A percentile compares a stretch with the other conserved stretches of the same genome.
These are phyloP conservation scores for Diarsia rubi DNA, from an alignment of 2,888 invertebrate species.

Conservation along the genomic window DNA sequence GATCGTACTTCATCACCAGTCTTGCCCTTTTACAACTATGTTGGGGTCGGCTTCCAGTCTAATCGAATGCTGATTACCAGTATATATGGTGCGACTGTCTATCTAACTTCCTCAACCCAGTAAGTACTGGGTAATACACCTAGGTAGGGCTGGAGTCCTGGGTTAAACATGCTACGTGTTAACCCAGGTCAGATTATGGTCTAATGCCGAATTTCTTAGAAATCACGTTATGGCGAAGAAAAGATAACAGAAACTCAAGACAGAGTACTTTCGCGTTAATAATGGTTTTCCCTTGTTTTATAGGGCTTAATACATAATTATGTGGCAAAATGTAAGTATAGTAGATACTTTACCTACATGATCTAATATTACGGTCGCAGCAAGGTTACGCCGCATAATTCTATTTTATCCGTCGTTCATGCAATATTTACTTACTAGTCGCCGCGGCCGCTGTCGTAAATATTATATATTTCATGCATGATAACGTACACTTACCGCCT, in stretches of 20 bases:
- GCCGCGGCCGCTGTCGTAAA: slow-evolving; percentile 18
- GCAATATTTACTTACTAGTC: slow-evolving; percentile 11
- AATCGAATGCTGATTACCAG: too few species aligned
- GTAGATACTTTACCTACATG: too few species aligned
- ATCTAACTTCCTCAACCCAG: too few species aligned
- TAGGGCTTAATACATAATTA: background rate
- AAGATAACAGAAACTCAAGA: background rate
- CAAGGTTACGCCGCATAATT: slow-evolving; percentile 1
- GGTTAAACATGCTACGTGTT: background rate
- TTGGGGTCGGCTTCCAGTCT: too few species aligned
- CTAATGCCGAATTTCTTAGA: background rate
- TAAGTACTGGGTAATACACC: too few species aligned
- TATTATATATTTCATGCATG: slow-evolving; percentile 31
- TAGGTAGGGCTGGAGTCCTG: background rate
- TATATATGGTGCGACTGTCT: too few species aligned
- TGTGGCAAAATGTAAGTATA: background rate
- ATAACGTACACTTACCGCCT: slow-evolving; percentile 10
- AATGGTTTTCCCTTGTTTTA: background rate
- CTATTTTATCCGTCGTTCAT: slow-evolving; percentile 28
- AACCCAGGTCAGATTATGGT: background rate
- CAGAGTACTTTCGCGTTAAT: background rate
- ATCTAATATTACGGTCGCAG: slow-evolving; percentile 1
- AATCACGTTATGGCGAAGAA: background rate
- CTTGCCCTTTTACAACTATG: too few species aligned
- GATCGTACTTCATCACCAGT: background rate